A percentile compares a stretch with the other conserved stretches of the same genome.
Evolutionary conservation across 2,113 vertebrate species (phyloP).

Genomic region (Nesoenas mayeri): DNA sequence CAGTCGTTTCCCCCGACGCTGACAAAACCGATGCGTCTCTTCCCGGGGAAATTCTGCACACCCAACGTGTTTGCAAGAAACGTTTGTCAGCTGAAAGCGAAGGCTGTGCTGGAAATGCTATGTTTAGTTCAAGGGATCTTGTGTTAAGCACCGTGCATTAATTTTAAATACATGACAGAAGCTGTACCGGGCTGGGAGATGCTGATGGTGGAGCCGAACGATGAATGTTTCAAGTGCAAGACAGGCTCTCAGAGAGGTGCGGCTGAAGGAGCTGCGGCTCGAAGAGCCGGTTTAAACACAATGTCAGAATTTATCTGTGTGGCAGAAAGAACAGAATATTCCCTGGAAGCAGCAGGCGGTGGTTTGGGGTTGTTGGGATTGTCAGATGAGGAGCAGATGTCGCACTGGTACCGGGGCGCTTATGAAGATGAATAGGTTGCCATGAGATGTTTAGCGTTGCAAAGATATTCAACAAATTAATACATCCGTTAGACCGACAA

Average conservation of each 20-base stretch:
- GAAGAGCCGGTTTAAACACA: rapidly evolving
- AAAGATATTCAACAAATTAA: rapidly evolving
- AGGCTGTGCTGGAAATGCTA: rapidly evolving
- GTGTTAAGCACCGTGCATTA: not conserved
- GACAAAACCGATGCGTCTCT: not conserved
- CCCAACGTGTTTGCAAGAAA: not conserved
- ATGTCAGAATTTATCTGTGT: rapidly evolving
- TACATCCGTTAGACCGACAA: rapidly evolving
- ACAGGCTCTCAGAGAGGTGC: not conserved
- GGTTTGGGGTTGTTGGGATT: rapidly evolving
- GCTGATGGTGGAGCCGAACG: not conserved
- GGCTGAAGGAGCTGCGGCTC: not conserved
- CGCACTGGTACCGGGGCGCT: rapidly evolving
- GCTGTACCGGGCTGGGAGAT: not conserved
- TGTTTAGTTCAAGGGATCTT: not conserved
- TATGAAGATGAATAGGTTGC: rapidly evolving
- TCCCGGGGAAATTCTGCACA: not conserved
- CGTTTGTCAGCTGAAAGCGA: not conserved
- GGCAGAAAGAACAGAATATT: rapidly evolving
- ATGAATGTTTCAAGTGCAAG: not conserved
- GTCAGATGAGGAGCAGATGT: not conserved
- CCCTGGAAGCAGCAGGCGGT: not conserved
- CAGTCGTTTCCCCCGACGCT: not conserved
- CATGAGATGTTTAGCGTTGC: rapidly evolving
- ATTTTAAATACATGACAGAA: not conserved